Conservation (phyloP, 2,888 invertebrate genomes). For the Coleophora flavipennella region DNA sequence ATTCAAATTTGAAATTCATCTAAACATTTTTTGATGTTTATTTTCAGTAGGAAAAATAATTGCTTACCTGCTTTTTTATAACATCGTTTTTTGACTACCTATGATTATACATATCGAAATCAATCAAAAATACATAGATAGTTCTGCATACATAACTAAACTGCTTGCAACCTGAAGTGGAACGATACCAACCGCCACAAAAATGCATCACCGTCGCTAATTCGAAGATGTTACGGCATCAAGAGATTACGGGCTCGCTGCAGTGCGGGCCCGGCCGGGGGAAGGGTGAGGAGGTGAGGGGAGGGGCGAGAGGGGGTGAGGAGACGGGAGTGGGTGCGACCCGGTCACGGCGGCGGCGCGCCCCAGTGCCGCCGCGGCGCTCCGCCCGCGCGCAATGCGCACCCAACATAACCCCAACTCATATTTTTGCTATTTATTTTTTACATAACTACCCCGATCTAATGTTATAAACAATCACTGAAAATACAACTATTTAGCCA, state of each 20-base stretch:
- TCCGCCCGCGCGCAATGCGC: neutral
- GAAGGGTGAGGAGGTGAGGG: conserved; percentile 7
- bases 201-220: conserved; percentile 60
- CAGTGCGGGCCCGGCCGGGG: conserved; percentile 42
- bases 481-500: neutral
- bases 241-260: conserved; percentile 51
- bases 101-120: too few species aligned
- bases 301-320: conserved; percentile 22
- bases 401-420: conserved; percentile 21
- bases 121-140: too few species aligned
- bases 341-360: conserved; percentile 15
- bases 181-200: conserved; percentile 7
- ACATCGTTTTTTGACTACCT: too few species aligned
- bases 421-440: conserved; percentile 7
- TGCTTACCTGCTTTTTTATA: too few species aligned
- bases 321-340: conserved; percentile 32
- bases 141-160: too few species aligned
- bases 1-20: too few species aligned
- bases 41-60: too few species aligned
- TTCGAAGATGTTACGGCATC: conserved; percentile 65
- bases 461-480: too few species aligned
- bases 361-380: conserved; percentile 10
- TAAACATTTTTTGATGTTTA: too few species aligned
- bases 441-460: conserved; percentile 2
- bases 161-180: too few species aligned